Evolutionary conservation across 2,888 invertebrate genomes (phyloP).

Genomic region (Apeira syringaria): DNA sequence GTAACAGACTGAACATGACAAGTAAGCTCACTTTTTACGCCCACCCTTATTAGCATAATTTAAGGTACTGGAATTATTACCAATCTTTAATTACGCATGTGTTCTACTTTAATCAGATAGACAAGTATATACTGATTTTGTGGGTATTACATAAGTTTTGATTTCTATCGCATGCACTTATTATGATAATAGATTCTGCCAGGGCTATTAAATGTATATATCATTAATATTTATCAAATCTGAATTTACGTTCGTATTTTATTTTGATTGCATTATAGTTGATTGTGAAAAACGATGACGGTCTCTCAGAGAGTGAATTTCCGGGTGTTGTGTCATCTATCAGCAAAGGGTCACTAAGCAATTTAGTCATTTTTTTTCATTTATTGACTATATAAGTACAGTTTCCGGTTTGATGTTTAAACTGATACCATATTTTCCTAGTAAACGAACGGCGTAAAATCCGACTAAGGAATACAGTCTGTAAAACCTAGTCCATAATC

Average conservation of each 20-base stretch:
- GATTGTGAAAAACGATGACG: background rate
- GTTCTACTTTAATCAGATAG: constrained; percentile 17
- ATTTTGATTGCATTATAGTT: constrained; percentile 1
- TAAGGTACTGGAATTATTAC: constrained; percentile 2
- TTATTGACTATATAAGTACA: no score
- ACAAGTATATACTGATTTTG: constrained; percentile 14
- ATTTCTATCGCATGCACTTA: constrained; percentile 14
- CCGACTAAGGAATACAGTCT: no score
- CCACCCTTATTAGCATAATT: background rate
- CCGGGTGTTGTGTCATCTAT: constrained; percentile 5
- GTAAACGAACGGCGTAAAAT: no score
- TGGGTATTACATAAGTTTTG: constrained; percentile 12
- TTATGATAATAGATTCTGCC: constrained; percentile 11
- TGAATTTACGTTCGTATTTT: constrained; percentile 1
- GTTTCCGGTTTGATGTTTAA: no score
- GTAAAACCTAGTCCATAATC: no score
- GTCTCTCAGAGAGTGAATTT: constrained; percentile 1
- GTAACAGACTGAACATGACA: constrained; percentile 2
- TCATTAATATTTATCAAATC: constrained; percentile 5
- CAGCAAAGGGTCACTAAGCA: constrained; percentile 5
- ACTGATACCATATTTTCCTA: no score
- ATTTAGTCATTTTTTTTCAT: background rate
- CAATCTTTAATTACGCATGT: constrained; percentile 13
- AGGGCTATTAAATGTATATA: constrained; percentile 10
- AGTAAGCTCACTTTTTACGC: constrained; percentile 9